These are phyloP conservation scores for Spea hammondii DNA, from an alignment of 2,797 vertebrate genomes.

Conservation along the genomic window DNA sequence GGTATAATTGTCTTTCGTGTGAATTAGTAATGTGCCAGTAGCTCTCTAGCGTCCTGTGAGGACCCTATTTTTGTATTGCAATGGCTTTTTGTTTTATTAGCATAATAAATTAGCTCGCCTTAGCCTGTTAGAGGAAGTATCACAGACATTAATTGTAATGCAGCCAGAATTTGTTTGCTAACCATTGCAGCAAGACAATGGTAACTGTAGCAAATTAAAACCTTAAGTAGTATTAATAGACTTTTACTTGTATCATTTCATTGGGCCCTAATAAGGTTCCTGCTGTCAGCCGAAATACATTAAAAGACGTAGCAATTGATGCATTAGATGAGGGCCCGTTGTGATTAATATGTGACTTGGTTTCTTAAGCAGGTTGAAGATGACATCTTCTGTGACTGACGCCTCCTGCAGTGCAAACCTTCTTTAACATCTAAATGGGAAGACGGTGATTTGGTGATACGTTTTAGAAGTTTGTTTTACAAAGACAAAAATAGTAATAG, in stretches of 20 bases:
- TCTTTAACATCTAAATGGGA: no score
- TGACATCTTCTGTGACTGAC: no score
- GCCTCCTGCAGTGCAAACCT: no score
- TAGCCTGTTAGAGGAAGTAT: constrained; percentile 83
- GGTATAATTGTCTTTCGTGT: constrained; percentile 92
- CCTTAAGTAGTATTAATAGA: constrained; percentile 77
- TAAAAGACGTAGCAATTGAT: constrained; percentile 85
- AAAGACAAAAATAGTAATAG: no score
- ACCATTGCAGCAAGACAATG: constrained; percentile 76
- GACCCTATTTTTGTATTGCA: constrained; percentile 74
- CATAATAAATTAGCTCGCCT: constrained; percentile 86
- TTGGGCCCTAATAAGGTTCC: constrained; percentile 77
- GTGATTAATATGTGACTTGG: constrained; percentile 85
- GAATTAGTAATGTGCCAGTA: constrained; percentile 70
- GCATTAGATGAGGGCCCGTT: constrained; percentile 74
- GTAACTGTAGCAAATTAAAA: constrained; percentile 49
- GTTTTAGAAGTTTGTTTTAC: no score
- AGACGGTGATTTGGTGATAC: no score
- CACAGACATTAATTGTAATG: constrained; percentile 82
- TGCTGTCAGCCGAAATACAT: constrained; percentile 81
- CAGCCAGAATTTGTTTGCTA: constrained; percentile 81
- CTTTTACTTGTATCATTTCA: constrained; percentile 81
- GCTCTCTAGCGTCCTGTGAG: constrained; percentile 78
- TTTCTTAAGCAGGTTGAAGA: constrained; percentile 70
- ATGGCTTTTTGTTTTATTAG: constrained; percentile 83